phyloP scores from a whole-genome alignment of 2,797 vertebrate genomes.

The Crocodylus rhombifer region DNA sequence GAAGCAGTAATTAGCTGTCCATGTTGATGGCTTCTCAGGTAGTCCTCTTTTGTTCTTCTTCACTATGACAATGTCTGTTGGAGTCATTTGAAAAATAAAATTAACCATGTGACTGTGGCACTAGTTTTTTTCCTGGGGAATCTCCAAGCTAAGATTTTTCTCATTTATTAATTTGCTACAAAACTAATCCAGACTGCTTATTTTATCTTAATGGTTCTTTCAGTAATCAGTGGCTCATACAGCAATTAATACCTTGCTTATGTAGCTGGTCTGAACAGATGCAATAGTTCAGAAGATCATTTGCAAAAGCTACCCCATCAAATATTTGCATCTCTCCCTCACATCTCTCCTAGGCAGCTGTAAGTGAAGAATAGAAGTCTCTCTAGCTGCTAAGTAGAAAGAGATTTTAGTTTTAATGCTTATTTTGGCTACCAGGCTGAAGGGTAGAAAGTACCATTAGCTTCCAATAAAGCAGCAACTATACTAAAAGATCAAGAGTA shows the following conservation, averaged over 20 bases:
- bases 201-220: neutral
- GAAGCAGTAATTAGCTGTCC: neutral
- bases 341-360: neutral
- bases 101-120: slow-evolving; percentile 27
- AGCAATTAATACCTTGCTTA: neutral
- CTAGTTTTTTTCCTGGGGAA: slow-evolving; percentile 33
- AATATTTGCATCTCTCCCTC: neutral
- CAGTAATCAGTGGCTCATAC: too few relatives aligned
- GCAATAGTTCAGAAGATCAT: neutral
- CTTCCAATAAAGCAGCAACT: neutral
- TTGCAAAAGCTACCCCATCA: neutral
- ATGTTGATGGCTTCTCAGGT: neutral
- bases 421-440: slow-evolving; percentile 28
- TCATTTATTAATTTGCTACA: slow-evolving; percentile 60
- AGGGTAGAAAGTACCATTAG: neutral
- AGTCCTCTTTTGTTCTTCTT: neutral
- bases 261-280: neutral
- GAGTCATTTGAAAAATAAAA: slow-evolving; percentile 9
- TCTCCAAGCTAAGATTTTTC: slow-evolving; percentile 41
- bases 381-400: neutral
- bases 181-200: slow-evolving; percentile 45
- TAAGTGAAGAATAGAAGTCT: neutral
- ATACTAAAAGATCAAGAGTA: neutral
- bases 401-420: slow-evolving; percentile 1
- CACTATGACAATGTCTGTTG: neutral